A percentile compares a stretch with the other conserved stretches of the same genome.
These are phyloP conservation scores for Muscicapa adusta DNA, from an alignment of 2,113 vertebrate genomes.

Conservation along the genomic window DNA sequence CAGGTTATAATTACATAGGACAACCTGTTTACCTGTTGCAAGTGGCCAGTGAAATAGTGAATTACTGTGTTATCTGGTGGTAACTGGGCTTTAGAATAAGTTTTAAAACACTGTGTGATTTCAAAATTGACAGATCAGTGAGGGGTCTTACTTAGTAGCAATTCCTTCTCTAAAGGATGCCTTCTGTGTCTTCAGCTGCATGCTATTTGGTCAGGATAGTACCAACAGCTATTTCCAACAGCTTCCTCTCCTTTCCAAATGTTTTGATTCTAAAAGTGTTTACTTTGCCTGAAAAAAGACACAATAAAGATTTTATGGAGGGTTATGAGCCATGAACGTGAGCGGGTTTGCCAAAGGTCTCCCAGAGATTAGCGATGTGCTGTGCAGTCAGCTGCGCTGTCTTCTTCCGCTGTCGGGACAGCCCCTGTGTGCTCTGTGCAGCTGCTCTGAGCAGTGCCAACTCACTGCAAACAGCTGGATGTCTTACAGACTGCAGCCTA, in stretches of 20 bases:
- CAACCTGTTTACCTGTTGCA: background rate
- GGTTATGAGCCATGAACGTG: background rate
- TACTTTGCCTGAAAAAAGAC: background rate
- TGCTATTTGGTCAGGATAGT: background rate
- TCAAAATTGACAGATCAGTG: background rate
- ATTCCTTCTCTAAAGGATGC: background rate
- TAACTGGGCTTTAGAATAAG: background rate
- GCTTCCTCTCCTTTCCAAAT: background rate
- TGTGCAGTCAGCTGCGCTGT: background rate
- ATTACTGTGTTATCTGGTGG: background rate
- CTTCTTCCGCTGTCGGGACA: background rate
- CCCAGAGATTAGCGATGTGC: background rate
- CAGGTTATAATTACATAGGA: background rate
- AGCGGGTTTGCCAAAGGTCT: conserved; percentile 5
- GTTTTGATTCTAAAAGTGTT: background rate
- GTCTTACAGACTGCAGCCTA: background rate
- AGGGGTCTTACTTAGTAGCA: background rate
- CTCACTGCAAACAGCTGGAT: background rate
- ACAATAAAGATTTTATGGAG: conserved; percentile 13
- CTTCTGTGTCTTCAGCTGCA: background rate
- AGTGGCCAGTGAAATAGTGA: background rate
- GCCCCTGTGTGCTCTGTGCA: background rate
- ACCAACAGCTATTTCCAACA: background rate
- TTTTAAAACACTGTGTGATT: background rate
- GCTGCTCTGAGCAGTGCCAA: background rate